Evolutionary conservation across 2,888 invertebrate genomes (phyloP), one percentile per base, ranked within the genome.

Genomic region (Euplagia quadripunctaria): DNA sequence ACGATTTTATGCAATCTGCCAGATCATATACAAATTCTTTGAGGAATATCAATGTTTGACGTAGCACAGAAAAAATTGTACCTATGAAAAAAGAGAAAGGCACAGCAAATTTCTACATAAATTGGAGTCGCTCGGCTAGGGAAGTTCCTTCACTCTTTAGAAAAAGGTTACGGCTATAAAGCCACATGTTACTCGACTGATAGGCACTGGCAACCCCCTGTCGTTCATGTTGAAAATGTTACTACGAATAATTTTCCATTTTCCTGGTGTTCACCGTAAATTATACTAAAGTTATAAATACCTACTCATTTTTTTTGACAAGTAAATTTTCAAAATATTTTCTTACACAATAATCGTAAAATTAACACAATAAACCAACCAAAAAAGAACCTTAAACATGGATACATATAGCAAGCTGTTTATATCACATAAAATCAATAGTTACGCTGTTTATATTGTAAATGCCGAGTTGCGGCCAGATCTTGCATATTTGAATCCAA

Each of bases 381-480:
- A 58, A 58, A 58, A 20, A n/a, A 4, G n/a, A 52, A 55, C 55
- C n/a, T 55, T 20, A 1, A 2, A 55, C 17, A n/a, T n/a, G 8
- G 1, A 55, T 8, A 55, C n/a, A n/a, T 55, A 5, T n/a, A 8
- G n/a, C n/a, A 0, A 55, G n/a, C n/a, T n/a, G 8, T n/a, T 55
- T n/a, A 2, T 4, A 9, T 55, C 4, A 55, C 9, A 55, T 20
- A 11, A n/a, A 20, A 11, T 55, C 11, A n/a, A 9, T 9, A 31
- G 31, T n/a, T 55, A n/a, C 1, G 2, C n/a, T n/a, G 9, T n/a
- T n/a, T 20, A 46, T 7, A 65, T 46, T 6, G 0, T 14, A 81
- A 84, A 82, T 78, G 79, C 80, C 82, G 82, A 82, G 83, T 79
- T 71, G 82, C 75, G 66, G 78, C 73, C 80, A 82, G 78, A 82